Conservation (phyloP, 2,113 vertebrate genomes). For the Sigmodon hispidus region DNA sequence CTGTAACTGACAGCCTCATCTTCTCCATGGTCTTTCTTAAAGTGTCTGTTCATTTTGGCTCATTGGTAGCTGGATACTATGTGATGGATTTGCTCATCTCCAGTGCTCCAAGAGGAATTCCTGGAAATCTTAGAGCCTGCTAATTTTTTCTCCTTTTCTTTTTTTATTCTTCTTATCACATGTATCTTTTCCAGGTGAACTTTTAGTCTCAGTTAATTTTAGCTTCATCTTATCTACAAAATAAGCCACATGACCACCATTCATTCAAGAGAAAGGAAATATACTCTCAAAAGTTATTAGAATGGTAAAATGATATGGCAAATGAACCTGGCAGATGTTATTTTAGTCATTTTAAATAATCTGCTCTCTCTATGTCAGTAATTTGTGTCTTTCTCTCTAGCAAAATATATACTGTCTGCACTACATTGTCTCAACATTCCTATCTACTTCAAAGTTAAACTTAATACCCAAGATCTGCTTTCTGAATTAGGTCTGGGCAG, state of each 20-base stretch:
- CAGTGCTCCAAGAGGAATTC: not conserved
- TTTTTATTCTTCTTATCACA: not conserved
- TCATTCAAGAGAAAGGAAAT: not conserved
- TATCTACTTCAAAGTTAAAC: not conserved
- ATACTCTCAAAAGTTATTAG: too few species aligned
- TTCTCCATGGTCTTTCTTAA: not conserved
- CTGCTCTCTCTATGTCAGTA: not conserved
- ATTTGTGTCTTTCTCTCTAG: not conserved
- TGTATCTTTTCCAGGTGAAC: not conserved
- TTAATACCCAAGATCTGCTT: not conserved
- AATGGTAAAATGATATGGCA: not conserved
- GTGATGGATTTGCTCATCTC: not conserved
- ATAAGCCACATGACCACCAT: not conserved
- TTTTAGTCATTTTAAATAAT: not conserved
- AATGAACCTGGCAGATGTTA: not conserved
- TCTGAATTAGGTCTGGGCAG: not conserved
- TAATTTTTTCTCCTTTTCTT: not conserved
- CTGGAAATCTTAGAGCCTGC: not conserved
- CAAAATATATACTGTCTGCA: not conserved
- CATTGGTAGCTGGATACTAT: accelerated
- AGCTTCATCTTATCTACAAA: not conserved
- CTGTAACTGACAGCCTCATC: not conserved
- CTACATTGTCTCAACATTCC: not conserved
- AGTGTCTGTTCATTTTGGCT: not conserved
- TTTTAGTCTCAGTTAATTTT: not conserved